Evolutionary conservation across 2,888 invertebrate species (phyloP).

Genomic region (Calameuta pallipes): DNA sequence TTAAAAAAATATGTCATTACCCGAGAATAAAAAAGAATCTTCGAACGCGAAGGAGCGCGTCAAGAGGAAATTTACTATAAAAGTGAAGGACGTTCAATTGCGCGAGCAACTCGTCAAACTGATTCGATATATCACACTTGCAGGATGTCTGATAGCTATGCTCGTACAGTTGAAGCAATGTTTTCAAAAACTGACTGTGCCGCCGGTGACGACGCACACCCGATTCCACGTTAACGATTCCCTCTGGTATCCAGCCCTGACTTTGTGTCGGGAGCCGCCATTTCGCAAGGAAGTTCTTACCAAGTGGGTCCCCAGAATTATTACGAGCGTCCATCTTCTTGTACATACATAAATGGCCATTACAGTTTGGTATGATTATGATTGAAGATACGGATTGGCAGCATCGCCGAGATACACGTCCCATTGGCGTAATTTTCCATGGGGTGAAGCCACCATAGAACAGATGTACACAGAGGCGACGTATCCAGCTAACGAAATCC

Average conservation of each 20-base stretch:
- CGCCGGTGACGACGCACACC: constrained; percentile 77
- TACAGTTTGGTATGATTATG: constrained; percentile 20
- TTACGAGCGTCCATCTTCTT: not conserved
- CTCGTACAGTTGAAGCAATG: constrained; percentile 70
- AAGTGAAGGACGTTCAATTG: not conserved
- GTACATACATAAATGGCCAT: not conserved
- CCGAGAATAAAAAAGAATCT: not conserved
- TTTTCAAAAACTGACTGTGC: constrained; percentile 71
- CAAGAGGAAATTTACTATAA: not conserved
- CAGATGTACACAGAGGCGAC: constrained; percentile 74
- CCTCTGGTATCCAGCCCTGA: constrained; percentile 76
- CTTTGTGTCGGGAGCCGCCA: constrained; percentile 76
- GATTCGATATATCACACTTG: not conserved
- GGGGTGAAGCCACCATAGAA: constrained; percentile 68
- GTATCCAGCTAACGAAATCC: constrained; percentile 69
- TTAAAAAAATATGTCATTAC: not conserved
- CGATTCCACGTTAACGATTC: constrained; percentile 76
- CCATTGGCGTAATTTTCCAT: constrained; percentile 72
- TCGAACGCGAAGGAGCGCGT: no score
- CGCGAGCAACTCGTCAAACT: not conserved
- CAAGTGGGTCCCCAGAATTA: constrained; percentile 5
- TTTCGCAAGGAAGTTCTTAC: constrained; percentile 45
- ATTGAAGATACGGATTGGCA: constrained; percentile 68
- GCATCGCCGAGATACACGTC: constrained; percentile 69
- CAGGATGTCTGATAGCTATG: constrained; percentile 8